phyloP scores from a whole-genome alignment of 2,797 vertebrate genomes.

The Australoheros facetus region DNA sequence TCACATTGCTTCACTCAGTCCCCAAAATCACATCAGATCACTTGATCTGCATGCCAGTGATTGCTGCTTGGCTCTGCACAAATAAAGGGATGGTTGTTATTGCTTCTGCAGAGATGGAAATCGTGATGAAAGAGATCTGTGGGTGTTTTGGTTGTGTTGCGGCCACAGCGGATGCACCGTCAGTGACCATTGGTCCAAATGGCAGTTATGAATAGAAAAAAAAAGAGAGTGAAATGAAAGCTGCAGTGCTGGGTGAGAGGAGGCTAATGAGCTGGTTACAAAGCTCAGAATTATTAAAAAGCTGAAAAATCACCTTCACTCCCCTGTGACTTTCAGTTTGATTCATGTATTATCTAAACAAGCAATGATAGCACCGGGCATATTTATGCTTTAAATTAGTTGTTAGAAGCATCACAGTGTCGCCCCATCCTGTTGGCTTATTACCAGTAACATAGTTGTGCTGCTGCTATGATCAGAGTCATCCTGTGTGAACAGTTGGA shows the following conservation, averaged over 20 bases:
- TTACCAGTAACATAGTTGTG: slow-evolving; percentile 22
- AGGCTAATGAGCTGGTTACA: slow-evolving; percentile 37
- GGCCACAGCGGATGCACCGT: slow-evolving; percentile 43
- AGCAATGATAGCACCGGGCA: neutral
- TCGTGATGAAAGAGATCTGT: slow-evolving; percentile 49
- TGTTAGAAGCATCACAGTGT: slow-evolving; percentile 16
- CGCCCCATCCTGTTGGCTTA: slow-evolving; percentile 16
- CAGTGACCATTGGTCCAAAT: slow-evolving; percentile 30
- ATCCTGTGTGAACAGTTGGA: slow-evolving; percentile 66
- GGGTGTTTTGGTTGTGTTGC: slow-evolving; percentile 34
- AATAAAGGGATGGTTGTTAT: slow-evolving; percentile 35
- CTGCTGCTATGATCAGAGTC: slow-evolving; percentile 49
- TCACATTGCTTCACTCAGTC: slow-evolving; percentile 14
- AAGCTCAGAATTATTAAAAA: slow-evolving; percentile 33
- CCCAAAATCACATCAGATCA: slow-evolving; percentile 29
- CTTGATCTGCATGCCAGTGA: slow-evolving; percentile 37
- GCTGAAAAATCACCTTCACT: slow-evolving; percentile 26
- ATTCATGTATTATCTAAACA: slow-evolving; percentile 35
- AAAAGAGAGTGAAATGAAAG: slow-evolving; percentile 21
- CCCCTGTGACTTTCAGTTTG: neutral
- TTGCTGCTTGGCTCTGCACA: slow-evolving; percentile 44
- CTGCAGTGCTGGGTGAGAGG: slow-evolving; percentile 15
- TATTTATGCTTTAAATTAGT: slow-evolving; percentile 23
- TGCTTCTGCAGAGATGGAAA: slow-evolving; percentile 36
- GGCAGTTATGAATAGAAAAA: slow-evolving; percentile 28